Evolutionary conservation across 2,888 invertebrate genomes (phyloP), one percentile per base, ranked within the genome.

Genomic region (Parnassius smintheus): DNA sequence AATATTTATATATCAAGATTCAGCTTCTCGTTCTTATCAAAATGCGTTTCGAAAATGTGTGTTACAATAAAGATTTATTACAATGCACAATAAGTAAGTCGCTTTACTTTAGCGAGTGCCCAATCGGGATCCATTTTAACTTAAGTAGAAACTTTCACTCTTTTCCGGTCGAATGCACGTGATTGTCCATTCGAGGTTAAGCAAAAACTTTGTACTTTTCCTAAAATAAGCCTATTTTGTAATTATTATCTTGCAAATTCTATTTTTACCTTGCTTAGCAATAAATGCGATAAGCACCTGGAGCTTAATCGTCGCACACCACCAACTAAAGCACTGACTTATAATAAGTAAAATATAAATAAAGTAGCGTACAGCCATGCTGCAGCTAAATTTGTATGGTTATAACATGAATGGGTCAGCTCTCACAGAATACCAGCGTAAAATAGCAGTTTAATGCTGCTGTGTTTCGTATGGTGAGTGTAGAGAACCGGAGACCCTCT

Each of bases 131-230:
- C 70, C 68, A 66, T 67, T 70, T 71, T 66, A 69, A 69, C 66
- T 74, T 65, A 72, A 72, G 70, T 73, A 68, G 66, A 61, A 69
- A 75, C 80, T 80, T 80, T 81, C 81, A 72, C 78, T 70, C 70
- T 77, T 80, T 77, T 77, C 76, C 76, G 77, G 75, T 72, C 70
- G 73, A 77, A 63, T 66, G 75, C 64, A 50, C 70, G 64, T 70
- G 66, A 73, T 72, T 72, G 72, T 74, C 56, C 66, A 65, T 60
- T 56, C 49, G 48, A 51, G 18, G 64, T 53, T 60, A 60, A 67
- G 61, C 67, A 68, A 67, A 69, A 70, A 65, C 65, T 59, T 52
- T 57, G 52, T 52, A 44, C 59, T 50, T 60, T 59, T 65, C 60
- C 61, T 57, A 54, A 42, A 60, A 54, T 53, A 51, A 61, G 53